phyloP scores from a whole-genome alignment of 2,888 invertebrate species.

The Sarcophaga caerulescens region DNA sequence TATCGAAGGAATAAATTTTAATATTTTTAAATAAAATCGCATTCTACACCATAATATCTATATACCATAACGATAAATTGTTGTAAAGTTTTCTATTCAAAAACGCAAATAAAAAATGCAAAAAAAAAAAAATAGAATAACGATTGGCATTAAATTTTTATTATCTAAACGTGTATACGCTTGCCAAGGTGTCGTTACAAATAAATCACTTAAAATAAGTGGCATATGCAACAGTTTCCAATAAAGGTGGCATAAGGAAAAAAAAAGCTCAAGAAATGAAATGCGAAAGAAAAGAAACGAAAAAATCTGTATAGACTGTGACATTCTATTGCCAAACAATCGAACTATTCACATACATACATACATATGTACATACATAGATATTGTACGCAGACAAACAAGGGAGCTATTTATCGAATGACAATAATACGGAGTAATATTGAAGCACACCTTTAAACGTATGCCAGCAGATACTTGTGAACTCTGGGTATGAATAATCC shows the following conservation, averaged over 20 bases:
- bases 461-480: slow-evolving; percentile 24
- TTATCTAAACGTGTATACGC: slow-evolving; percentile 51
- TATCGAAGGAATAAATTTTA: no score
- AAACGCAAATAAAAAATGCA: background rate
- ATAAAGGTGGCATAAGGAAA: slow-evolving; percentile 24
- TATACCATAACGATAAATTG: background rate
- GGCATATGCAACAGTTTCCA: slow-evolving; percentile 52
- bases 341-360: background rate
- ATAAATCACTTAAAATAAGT: slow-evolving; percentile 54
- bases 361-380: background rate
- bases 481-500: slow-evolving; percentile 10
- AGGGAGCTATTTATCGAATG: background rate
- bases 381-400: background rate
- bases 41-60: background rate
- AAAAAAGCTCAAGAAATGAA: slow-evolving; percentile 26
- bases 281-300: slow-evolving; percentile 12
- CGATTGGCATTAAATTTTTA: slow-evolving; percentile 38
- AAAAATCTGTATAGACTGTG: slow-evolving; percentile 23
- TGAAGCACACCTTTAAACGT: slow-evolving; percentile 32
- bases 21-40: background rate
- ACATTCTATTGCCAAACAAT: slow-evolving; percentile 29
- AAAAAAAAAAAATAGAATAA: background rate
- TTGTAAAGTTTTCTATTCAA: background rate
- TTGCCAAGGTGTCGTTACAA: slow-evolving; percentile 40
- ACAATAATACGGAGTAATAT: slow-evolving; percentile 2